Evolutionary conservation across 1,140 invertebrate genomes (phyloP), one percentile per base, ranked within the genome.

Genomic region (Aphidius ervi): DNA sequence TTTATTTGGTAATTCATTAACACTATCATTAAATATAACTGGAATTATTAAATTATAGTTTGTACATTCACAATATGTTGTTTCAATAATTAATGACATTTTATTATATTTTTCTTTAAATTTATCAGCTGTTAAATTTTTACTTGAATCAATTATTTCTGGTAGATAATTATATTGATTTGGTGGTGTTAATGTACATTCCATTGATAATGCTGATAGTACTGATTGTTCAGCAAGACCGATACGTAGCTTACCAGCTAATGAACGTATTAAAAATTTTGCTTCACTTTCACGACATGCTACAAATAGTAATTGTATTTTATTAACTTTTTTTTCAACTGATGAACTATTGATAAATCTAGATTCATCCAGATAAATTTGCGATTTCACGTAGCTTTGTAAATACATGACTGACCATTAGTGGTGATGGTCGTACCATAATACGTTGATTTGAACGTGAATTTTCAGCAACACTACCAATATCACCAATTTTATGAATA

Each of bases 161-260:
- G 85, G 87, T 3, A 90, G 88, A 70, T 84, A 88, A 6, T 82
- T 77, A 23, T 23, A 2, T 78, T 89, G 81, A 68, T 86, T 72
- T 46, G 87, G 87, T 23, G 89, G 90, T 5, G 89, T 89, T 56
- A 84, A 78, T 31, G 86, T 83, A 67, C 88, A 88, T 5, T 96
- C 96, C 70, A 92, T 84, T 9, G 94, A 93, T 47, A 99, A 73
- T 9, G 97, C 96, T 74, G 85, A 90, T 10, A 99, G 81, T 31
- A 98, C 87, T 9, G 95, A 98, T 78, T 98, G 95, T 73, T 99
- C 97, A 1, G 97, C 98, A 55, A 99, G 81, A 5, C 97, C 97
- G 67, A 99, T 97, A 46, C 97, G 84, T 50, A 99, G 80, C 80
- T 99, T 99, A 9, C 97, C 97, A 63, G 90, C 87, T 2, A 99